phyloP scores from a whole-genome alignment of 92 coral and sea anemone genomes.

The Paragorgia papillata region DNA sequence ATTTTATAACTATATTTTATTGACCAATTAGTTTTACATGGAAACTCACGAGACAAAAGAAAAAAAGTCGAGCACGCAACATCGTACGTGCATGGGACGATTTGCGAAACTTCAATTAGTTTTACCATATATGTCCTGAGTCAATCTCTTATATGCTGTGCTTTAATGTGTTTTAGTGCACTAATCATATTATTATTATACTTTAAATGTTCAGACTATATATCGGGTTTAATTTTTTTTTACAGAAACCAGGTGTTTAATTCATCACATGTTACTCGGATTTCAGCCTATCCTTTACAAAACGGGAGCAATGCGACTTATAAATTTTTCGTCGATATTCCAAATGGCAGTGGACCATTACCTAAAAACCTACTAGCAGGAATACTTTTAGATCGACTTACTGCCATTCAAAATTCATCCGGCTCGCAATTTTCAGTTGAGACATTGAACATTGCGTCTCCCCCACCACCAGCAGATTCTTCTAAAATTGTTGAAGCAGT shows the following conservation, averaged over 20 bases:
- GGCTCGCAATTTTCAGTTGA: not conserved
- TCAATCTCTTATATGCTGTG: no score
- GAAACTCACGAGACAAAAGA: no score
- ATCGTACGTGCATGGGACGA: no score
- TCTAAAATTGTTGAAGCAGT: constrained; percentile 10
- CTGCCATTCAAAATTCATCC: not conserved
- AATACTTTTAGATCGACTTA: not conserved
- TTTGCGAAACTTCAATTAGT: no score
- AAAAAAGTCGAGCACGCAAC: no score
- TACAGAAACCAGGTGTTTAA: constrained; percentile 15
- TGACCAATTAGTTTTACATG: no score
- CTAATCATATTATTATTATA: no score
- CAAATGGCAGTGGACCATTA: constrained; percentile 10
- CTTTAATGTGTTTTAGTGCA: no score
- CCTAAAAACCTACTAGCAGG: constrained; percentile 25
- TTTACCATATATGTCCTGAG: no score
- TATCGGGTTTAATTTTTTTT: not conserved
- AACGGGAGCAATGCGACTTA: constrained; percentile 18
- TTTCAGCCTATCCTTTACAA: constrained; percentile 14
- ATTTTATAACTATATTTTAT: not conserved
- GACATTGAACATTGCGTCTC: constrained; percentile 5
- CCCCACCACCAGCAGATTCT: constrained; percentile 10
- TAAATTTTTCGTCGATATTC: constrained; percentile 25
- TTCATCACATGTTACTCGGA: constrained; percentile 17
- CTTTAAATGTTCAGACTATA: no score